phyloP scores from a whole-genome alignment of 2,113 vertebrate species.

The Mesitornis unicolor region DNA sequence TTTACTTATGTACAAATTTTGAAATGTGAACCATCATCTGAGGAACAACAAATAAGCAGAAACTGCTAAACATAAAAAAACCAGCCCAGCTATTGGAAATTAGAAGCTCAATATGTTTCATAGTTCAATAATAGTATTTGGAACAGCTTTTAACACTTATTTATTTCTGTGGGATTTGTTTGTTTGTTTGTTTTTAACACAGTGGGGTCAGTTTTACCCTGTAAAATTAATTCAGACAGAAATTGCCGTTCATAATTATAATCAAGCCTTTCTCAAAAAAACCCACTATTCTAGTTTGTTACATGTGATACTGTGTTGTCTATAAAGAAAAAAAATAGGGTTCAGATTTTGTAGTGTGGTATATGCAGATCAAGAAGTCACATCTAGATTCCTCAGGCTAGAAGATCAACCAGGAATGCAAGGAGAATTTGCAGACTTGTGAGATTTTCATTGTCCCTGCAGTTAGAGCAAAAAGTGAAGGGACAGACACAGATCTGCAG shows the following conservation, averaged over 20 bases:
- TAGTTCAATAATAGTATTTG: not conserved
- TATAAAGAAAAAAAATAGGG: not conserved
- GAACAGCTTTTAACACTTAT: not conserved
- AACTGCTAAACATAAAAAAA: not conserved
- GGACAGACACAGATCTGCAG: not conserved
- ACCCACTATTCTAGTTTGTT: not conserved
- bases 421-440: not conserved
- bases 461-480: not conserved
- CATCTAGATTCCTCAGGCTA: not conserved
- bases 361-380: not conserved
- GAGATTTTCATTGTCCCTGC: not conserved
- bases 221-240: not conserved
- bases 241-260: not conserved
- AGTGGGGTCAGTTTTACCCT: not conserved
- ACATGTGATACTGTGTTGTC: not conserved
- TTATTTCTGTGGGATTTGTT: not conserved
- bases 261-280: not conserved
- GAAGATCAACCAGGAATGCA: not conserved
- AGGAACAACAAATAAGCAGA: not conserved
- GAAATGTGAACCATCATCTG: not conserved
- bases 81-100: not conserved
- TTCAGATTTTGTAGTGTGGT: not conserved
- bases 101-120: not conserved
- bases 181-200: no score
- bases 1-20: not conserved